Conservation (phyloP, 2,797 vertebrate genomes). For the Darevskia mixta region DNA sequence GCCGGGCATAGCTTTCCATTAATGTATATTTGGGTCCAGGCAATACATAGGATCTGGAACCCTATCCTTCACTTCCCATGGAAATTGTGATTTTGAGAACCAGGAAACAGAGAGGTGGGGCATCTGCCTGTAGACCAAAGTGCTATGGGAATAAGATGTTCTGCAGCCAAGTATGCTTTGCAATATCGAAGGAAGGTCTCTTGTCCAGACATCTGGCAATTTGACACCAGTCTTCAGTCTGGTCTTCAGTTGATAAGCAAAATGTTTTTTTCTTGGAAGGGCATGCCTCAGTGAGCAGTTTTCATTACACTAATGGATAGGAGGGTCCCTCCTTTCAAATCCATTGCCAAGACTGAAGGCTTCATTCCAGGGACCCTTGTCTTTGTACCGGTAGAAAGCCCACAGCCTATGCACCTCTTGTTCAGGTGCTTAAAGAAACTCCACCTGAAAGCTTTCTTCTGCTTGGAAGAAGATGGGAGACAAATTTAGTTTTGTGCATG, state of each 20-base stretch:
- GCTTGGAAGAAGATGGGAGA: too few species aligned
- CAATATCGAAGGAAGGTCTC: background rate
- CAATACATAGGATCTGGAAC: too few species aligned
- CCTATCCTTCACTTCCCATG: background rate
- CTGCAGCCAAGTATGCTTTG: background rate
- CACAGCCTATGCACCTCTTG: too few species aligned
- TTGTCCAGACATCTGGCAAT: background rate
- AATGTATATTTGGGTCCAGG: too few species aligned
- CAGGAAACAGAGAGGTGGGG: background rate
- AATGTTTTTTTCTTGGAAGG: background rate
- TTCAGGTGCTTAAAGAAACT: too few species aligned
- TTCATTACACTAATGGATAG: constrained; percentile 14
- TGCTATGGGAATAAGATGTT: background rate
- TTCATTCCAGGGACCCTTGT: background rate
- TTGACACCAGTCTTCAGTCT: background rate
- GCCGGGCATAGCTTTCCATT: too few species aligned
- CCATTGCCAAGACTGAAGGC: background rate
- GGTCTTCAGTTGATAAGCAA: background rate
- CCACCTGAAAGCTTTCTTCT: too few species aligned
- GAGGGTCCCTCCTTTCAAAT: background rate
- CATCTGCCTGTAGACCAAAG: background rate
- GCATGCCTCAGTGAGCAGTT: background rate
- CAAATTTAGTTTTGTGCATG: too few species aligned
- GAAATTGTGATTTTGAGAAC: background rate
- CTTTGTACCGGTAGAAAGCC: background rate